These are phyloP conservation scores for Galleria mellonella DNA, from an alignment of 1,140 invertebrate genomes.

Conservation along the genomic window DNA sequence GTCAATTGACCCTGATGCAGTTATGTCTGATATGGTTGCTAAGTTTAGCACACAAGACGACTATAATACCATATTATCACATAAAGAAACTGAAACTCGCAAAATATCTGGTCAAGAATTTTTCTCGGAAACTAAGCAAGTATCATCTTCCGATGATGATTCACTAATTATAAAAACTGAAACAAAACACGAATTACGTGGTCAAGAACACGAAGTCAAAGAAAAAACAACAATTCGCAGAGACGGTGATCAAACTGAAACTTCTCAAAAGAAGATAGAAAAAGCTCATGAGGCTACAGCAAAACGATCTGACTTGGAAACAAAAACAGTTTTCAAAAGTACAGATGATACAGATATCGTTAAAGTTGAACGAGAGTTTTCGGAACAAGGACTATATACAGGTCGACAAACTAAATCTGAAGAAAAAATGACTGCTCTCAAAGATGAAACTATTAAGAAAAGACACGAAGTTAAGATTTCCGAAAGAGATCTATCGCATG, in stretches of 20 bases:
- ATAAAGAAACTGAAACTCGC: conserved; percentile 68
- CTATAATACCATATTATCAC: conserved; percentile 60
- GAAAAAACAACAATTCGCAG: conserved; percentile 62
- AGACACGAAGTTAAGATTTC: conserved; percentile 71
- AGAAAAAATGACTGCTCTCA: conserved; percentile 70
- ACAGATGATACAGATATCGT: conserved; percentile 60
- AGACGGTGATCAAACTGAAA: conserved; percentile 67
- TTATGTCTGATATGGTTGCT: conserved; percentile 62
- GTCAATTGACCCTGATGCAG: conserved; percentile 51
- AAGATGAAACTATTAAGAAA: conserved; percentile 68
- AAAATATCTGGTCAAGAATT: conserved; percentile 70
- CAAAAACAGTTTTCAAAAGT: conserved; percentile 62
- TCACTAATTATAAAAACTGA: conserved; percentile 68
- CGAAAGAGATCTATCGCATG: conserved; percentile 69
- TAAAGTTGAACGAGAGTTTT: conserved; percentile 63
- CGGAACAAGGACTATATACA: conserved; percentile 65
- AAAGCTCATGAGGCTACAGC: conserved; percentile 66
- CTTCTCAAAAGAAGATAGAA: conserved; percentile 63
- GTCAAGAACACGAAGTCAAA: conserved; percentile 67
- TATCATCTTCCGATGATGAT: conserved; percentile 68
- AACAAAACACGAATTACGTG: conserved; percentile 63
- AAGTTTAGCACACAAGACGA: conserved; percentile 50
- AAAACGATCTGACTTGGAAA: conserved; percentile 65
- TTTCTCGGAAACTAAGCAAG: conserved; percentile 66
- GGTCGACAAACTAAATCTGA: conserved; percentile 72